Evolutionary conservation across 2,797 vertebrate genomes (phyloP), one percentile per base, ranked within the genome.

Genomic region (Taeniopygia guttata): DNA sequence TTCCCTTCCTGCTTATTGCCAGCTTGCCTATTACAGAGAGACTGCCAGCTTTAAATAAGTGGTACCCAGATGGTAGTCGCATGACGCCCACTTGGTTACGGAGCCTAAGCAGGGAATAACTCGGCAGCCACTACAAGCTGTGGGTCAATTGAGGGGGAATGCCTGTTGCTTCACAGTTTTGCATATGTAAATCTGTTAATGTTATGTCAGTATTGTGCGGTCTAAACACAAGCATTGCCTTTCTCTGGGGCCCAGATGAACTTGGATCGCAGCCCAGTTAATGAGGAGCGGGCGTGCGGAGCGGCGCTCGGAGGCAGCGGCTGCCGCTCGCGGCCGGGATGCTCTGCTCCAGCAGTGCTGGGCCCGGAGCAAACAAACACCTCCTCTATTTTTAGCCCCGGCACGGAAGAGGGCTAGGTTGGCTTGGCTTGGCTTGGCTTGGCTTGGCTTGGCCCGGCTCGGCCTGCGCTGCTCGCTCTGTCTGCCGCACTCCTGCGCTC

Each of bases 31-130:
- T 98, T 98, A 98, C 97, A 97, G 98, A 98, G 98, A 98, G 97
- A 97, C 97, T 98, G 98, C 99, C 99, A 99, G 98, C 98, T 99
- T 99, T 99, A 98, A 99, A 98, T 99, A 99, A 99, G 98, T 99
- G 98, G 98, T 98, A 98, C 98, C 98, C 99, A 99, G 99, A 99
- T 99, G 98, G 98, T 98, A 98, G 98, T 98, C 98, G 97, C 98
- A 98, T 98, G 98, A 99, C 98, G 98, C 98, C 98, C 98, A 98
- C 98, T 99, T 98, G 98, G 98, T 99, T 98, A 98, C 98, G 98
- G 98, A 98, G 97, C 96, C 95, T 97, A 98, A 98, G 98, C 97
- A 95, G 98, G 98, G 98, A 99, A 98, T 98, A 98, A 98, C 98
- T 98, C 97, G 94, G 98, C 98, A 98, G 98, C 98, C 97, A 98